Conservation (phyloP, 2,113 vertebrate species). For the Naja naja region DNA sequence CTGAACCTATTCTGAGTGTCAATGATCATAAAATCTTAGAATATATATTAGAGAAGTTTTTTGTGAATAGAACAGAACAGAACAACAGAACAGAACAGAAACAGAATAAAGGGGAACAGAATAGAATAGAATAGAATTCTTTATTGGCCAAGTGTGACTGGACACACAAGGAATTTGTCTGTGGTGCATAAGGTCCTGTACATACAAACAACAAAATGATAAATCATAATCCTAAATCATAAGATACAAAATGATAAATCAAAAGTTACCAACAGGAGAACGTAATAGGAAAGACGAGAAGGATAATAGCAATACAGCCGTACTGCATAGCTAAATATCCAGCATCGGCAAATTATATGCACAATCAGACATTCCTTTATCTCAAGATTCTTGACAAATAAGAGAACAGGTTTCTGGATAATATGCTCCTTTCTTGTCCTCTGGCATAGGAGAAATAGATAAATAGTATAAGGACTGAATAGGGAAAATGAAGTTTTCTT, state of each 20-base stretch:
- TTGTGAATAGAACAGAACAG: not conserved
- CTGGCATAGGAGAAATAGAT: not conserved
- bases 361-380: not conserved
- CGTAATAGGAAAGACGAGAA: not conserved
- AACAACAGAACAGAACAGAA: not conserved
- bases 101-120: too few species aligned
- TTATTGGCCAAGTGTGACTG: not conserved
- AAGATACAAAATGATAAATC: not conserved
- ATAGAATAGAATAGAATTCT: too few species aligned
- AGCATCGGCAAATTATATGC: not conserved
- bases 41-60: slow-evolving; percentile 15
- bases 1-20: slow-evolving; percentile 12
- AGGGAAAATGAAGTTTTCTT: not conserved
- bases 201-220: not conserved
- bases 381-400: not conserved
- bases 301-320: not conserved
- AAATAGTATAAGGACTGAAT: not conserved
- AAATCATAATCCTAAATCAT: not conserved
- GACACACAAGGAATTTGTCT: not conserved
- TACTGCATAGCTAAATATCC: not conserved
- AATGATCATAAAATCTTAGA: not conserved
- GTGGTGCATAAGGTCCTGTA: not conserved
- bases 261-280: not conserved
- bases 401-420: not conserved
- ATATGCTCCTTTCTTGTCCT: not conserved